Percentiles rank a stretch among this genome's conserved stretches.
Evolutionary conservation across 2,797 vertebrate genomes (phyloP).

Genomic region (Myiotriccus ornatus): DNA sequence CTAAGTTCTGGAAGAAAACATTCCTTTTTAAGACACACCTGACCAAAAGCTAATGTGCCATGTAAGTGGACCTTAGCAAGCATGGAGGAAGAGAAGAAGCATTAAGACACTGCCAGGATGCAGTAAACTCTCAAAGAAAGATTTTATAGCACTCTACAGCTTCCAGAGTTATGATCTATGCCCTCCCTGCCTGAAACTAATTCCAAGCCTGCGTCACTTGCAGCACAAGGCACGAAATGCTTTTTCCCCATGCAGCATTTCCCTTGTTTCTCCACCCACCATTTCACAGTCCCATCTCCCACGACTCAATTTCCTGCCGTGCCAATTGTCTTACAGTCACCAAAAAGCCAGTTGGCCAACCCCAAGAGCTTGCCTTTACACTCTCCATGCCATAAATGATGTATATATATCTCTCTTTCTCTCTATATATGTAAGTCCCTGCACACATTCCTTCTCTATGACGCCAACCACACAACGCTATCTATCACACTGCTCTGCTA

Average conservation of each 20-base stretch:
- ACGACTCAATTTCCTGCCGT: neutral
- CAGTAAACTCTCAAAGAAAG: neutral
- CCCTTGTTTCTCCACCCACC: neutral
- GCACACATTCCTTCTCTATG: neutral
- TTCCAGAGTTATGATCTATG: neutral
- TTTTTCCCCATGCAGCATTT: neutral
- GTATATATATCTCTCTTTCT: accelerated
- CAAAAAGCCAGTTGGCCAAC: neutral
- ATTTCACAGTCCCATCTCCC: neutral
- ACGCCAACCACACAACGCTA: neutral
- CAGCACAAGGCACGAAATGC: neutral
- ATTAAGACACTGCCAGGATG: neutral
- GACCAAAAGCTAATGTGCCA: neutral
- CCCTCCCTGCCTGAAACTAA: neutral
- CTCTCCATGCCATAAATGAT: accelerated
- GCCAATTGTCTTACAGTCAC: neutral
- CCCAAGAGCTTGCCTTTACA: neutral
- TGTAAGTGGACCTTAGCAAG: neutral
- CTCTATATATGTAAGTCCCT: neutral
- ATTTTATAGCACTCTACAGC: neutral
- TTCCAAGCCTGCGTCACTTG: neutral
- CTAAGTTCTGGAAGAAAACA: neutral
- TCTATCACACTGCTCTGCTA: neutral
- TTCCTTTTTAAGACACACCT: neutral
- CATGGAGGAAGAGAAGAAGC: neutral